These are phyloP conservation scores for Platichthys stellatus DNA, from an alignment of 2,113 vertebrate species.

Conservation along the genomic window DNA sequence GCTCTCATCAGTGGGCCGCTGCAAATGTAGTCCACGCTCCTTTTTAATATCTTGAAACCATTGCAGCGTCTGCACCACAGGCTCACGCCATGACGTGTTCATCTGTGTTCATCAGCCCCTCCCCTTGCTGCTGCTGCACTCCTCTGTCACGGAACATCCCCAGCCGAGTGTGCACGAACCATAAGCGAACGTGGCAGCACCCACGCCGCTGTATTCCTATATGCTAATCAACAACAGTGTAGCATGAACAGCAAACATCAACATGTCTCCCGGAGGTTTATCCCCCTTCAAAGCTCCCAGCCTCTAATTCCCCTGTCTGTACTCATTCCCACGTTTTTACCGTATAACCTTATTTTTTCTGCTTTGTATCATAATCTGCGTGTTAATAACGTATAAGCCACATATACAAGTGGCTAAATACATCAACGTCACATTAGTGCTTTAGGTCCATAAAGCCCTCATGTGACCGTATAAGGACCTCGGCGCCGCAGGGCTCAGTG, in stretches of 20 bases:
- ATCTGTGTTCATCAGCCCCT: slow-evolving; percentile 26
- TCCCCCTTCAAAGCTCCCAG: slow-evolving; percentile 14
- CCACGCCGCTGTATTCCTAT: slow-evolving; percentile 25
- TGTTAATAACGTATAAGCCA: slow-evolving; percentile 41
- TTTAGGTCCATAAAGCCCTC: slow-evolving; percentile 27
- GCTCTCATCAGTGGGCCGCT: slow-evolving; percentile 40
- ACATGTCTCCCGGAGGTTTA: slow-evolving; percentile 44
- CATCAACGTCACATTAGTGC: slow-evolving; percentile 31
- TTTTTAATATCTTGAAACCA: slow-evolving; percentile 27
- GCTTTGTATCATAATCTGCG: slow-evolving; percentile 25
- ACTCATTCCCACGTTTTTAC: slow-evolving; percentile 8
- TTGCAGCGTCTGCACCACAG: slow-evolving; percentile 1
- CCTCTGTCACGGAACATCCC: slow-evolving; percentile 40
- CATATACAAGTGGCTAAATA: slow-evolving; percentile 37
- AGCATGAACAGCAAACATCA: slow-evolving; percentile 36
- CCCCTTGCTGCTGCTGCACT: slow-evolving; percentile 16
- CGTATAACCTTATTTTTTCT: slow-evolving; percentile 24
- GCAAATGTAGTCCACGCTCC: neutral
- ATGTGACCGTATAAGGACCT: neutral
- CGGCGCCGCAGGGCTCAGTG: slow-evolving; percentile 10
- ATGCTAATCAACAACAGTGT: slow-evolving; percentile 44
- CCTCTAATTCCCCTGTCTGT: slow-evolving; percentile 20
- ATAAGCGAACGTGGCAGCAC: slow-evolving; percentile 35
- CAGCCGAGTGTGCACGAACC: slow-evolving; percentile 34
- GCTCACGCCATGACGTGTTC: slow-evolving; percentile 17